Evolutionary conservation across 2,113 vertebrate species (phyloP), one percentile per base, ranked within the genome.

Genomic region (Eubucco bourcierii): DNA sequence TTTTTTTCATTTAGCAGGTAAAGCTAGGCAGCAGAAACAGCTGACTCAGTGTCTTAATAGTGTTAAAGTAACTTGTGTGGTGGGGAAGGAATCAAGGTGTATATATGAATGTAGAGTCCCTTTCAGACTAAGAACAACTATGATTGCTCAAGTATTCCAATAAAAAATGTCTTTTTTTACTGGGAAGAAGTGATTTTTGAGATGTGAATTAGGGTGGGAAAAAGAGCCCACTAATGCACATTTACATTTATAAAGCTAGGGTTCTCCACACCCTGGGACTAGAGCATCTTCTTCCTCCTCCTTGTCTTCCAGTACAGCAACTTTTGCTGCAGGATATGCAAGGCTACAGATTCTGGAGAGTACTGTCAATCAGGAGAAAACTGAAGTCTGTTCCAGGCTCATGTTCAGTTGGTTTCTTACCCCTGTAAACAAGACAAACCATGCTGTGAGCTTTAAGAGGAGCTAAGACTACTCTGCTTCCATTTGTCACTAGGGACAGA

Each of bases 351-450:
- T 82, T 90, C 59, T 93, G 78, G 74, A 55, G 28, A 18, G 93
- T 90, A 56, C 25, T 84, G 56, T 91, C 90, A 16, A 7, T 87
- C 89, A 98, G 95, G 87, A 98, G 97, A 95, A 98, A 98, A 95
- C 98, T 98, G 95, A 99, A 97, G 93, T 99, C 98, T 94, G 96
- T 97, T 76, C 98, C 98, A 50, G 97, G 96, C n/a, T 98, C 96
- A 10, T 98, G 97, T 91, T 99, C 98, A 56, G 96, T 98, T 46
- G 97, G 66, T 55, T 96, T 90, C 83, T 98, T 97, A 31, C 98
- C 97, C 94, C 98, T 98, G 66, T 70, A 97, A 95, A 76, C 53
- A 95, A 88, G 90, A 80, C 25, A 95, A 73, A 88, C 27, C 23
- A 53, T 23, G 39, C 61, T 67, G 58, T 88, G 74, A 95, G 52